These are phyloP conservation scores for Hystrix brachyura DNA, from an alignment of 2,113 vertebrate genomes.

Conservation along the genomic window DNA sequence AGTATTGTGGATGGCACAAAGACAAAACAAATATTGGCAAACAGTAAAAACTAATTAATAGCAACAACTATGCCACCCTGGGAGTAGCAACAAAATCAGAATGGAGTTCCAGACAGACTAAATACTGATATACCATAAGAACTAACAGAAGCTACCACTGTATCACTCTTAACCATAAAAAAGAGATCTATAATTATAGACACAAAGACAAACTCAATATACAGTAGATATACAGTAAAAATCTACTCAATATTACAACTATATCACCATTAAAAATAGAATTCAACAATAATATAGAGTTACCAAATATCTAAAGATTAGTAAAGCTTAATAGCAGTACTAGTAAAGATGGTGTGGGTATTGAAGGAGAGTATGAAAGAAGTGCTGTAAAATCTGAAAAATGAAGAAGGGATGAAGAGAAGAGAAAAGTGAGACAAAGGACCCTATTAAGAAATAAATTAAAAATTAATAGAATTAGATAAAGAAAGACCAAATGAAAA, in stretches of 20 bases:
- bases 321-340: background rate
- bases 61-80: background rate
- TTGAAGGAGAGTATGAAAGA: background rate
- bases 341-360: background rate
- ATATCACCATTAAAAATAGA: background rate
- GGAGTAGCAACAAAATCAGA: background rate
- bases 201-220: background rate
- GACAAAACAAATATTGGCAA: background rate
- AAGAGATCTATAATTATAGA: background rate
- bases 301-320: background rate
- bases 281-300: background rate
- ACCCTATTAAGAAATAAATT: background rate
- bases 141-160: background rate
- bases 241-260: background rate
- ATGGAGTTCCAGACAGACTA: background rate
- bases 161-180: background rate
- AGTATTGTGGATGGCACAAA: background rate
- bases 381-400: background rate
- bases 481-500: background rate
- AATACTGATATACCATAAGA: background rate
- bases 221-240: background rate
- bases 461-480: background rate
- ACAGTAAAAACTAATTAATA: background rate
- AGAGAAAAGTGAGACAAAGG: background rate
- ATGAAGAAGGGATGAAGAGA: background rate